A percentile compares a stretch with the other conserved stretches of the same genome.
phyloP scores from a whole-genome alignment of 2,888 invertebrate genomes.

The Eupithecia centaureata region DNA sequence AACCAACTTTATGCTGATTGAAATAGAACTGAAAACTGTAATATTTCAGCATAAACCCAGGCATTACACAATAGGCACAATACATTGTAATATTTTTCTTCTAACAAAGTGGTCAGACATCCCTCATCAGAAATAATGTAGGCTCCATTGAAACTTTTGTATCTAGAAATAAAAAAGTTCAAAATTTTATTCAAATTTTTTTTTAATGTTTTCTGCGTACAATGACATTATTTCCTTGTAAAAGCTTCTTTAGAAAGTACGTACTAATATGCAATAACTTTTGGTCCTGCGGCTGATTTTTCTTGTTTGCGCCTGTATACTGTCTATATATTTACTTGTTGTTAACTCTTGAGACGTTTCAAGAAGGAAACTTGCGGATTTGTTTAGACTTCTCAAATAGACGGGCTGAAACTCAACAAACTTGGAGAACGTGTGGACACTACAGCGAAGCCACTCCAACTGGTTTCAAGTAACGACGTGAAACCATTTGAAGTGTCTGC shows the following conservation, averaged over 20 bases:
- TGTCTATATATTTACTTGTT: too few species aligned
- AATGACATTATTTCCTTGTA: too few species aligned
- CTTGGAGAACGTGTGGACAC: background rate
- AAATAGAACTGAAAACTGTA: background rate
- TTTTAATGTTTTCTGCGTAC: too few species aligned
- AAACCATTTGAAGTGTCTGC: too few species aligned
- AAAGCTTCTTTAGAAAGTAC: too few species aligned
- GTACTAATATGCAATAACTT: too few species aligned
- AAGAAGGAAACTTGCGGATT: background rate
- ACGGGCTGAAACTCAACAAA: background rate
- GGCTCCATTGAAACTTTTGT: background rate
- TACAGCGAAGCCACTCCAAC: background rate
- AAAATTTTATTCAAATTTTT: too few species aligned
- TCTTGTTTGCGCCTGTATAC: too few species aligned
- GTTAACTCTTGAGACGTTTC: background rate
- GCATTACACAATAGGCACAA: background rate
- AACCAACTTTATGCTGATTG: background rate
- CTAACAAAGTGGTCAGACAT: background rate
- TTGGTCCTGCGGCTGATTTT: too few species aligned
- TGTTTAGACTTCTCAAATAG: background rate
- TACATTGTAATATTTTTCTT: background rate
- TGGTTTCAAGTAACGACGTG: background rate
- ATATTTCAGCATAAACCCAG: background rate
- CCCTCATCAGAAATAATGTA: background rate
- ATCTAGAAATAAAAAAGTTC: slow-evolving; percentile 8